phyloP scores from a whole-genome alignment of 2,888 invertebrate species.

The Eurytoma californica region DNA sequence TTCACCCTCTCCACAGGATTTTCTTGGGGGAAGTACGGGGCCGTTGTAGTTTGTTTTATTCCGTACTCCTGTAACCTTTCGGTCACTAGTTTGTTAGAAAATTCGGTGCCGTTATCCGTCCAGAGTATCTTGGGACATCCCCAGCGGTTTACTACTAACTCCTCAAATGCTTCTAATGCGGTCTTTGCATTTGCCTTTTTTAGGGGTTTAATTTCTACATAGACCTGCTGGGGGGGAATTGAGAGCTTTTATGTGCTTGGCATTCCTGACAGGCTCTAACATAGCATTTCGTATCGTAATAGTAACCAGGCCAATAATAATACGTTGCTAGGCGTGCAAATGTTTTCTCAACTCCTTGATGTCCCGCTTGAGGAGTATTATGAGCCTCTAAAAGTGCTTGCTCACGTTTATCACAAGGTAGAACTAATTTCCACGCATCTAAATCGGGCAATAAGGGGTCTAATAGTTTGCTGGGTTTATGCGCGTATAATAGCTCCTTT shows the following conservation, averaged over 20 bases:
- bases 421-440: too few relatives aligned
- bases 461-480: too few relatives aligned
- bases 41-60: constrained; percentile 40
- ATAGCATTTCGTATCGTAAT: constrained; percentile 49
- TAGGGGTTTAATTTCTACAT: constrained; percentile 53
- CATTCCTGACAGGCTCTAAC: constrained; percentile 58
- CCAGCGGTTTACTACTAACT: constrained; percentile 39
- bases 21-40: constrained; percentile 58
- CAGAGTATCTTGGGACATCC: constrained; percentile 39
- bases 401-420: background rate
- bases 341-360: constrained; percentile 59
- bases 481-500: too few relatives aligned
- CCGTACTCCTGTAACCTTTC: constrained; percentile 25
- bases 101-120: constrained; percentile 57
- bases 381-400: constrained; percentile 54
- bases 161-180: constrained; percentile 37
- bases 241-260: constrained; percentile 52
- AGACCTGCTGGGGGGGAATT: constrained; percentile 42
- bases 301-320: constrained; percentile 60
- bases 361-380: constrained; percentile 57
- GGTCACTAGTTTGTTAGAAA: constrained; percentile 44
- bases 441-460: too few relatives aligned
- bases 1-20: constrained; percentile 60
- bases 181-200: constrained; percentile 49
- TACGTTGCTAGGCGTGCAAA: background rate